A percentile compares a stretch with the other conserved stretches of the same genome.
Conservation (phyloP, 2,797 vertebrate genomes). For the Leptodactylus fallax region DNA sequence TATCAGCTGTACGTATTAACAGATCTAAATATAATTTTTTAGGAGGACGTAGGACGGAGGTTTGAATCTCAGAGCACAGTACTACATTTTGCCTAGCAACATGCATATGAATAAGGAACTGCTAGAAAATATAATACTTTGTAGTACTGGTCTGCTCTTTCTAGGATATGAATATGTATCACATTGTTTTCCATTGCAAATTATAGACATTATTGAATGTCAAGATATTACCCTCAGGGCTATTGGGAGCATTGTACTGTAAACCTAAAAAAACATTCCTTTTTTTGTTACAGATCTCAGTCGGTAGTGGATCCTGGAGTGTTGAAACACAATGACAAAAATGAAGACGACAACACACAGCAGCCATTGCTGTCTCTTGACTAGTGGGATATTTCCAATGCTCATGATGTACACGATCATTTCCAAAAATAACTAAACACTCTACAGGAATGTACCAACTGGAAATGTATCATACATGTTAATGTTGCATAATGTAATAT, state of each 20-base stretch:
- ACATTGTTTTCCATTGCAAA: slow-evolving; percentile 45
- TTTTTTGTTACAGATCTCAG: slow-evolving; percentile 85
- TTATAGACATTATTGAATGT: slow-evolving; percentile 34
- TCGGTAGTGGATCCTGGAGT: slow-evolving; percentile 96
- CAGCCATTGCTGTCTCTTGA: slow-evolving; percentile 97
- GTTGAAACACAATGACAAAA: slow-evolving; percentile 91
- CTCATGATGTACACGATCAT: slow-evolving; percentile 60
- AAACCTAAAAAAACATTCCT: slow-evolving; percentile 41
- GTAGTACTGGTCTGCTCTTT: slow-evolving; percentile 8
- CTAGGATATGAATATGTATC: slow-evolving; percentile 43
- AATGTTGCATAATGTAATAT: slow-evolving; percentile 77
- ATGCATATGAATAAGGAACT: slow-evolving; percentile 33
- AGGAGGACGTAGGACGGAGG: background rate
- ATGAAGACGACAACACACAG: slow-evolving; percentile 96
- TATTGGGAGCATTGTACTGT: slow-evolving; percentile 16
- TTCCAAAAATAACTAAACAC: slow-evolving; percentile 70
- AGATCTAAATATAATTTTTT: background rate
- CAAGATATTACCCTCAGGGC: slow-evolving; percentile 29
- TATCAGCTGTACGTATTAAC: background rate
- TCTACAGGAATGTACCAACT: slow-evolving; percentile 70
- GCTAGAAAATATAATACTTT: background rate
- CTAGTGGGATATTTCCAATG: slow-evolving; percentile 74
- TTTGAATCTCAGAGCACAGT: background rate
- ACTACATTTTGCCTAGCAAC: slow-evolving; percentile 43
- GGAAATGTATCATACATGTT: slow-evolving; percentile 73